Evolutionary conservation across 1,140 invertebrate species (phyloP).

Genomic region (Ganaspis sp.): DNA sequence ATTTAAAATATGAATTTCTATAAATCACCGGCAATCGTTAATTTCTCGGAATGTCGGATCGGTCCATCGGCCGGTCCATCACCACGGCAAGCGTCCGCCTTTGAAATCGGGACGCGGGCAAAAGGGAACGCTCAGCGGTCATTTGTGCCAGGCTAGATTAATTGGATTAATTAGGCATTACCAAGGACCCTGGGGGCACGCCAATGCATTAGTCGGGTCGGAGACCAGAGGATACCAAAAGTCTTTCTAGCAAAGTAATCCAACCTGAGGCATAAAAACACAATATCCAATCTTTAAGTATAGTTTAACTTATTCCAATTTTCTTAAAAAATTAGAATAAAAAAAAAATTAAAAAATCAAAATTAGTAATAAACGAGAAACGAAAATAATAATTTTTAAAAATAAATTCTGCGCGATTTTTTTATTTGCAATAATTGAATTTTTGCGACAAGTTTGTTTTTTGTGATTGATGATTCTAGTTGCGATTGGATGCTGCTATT

Average conservation of each 20-base stretch:
- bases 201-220: slow-evolving; percentile 69
- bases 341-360: too few species aligned
- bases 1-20: slow-evolving; percentile 76
- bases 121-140: slow-evolving; percentile 63
- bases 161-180: slow-evolving; percentile 77
- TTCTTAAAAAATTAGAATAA: too few species aligned
- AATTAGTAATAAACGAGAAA: too few species aligned
- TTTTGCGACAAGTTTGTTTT: too few species aligned
- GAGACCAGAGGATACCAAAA: slow-evolving; percentile 30
- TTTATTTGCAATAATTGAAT: too few species aligned
- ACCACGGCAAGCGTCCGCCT: slow-evolving; percentile 57
- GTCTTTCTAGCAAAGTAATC: slow-evolving; percentile 1
- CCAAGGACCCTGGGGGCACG: slow-evolving; percentile 66
- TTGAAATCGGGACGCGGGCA: slow-evolving; percentile 46
- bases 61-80: slow-evolving; percentile 69
- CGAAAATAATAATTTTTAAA: too few species aligned
- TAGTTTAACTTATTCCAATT: too few species aligned
- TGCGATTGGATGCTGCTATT: too few species aligned
- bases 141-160: slow-evolving; percentile 75
- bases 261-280: too few species aligned
- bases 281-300: too few species aligned
- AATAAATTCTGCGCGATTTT: too few species aligned
- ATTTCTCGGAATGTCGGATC: slow-evolving; percentile 76
- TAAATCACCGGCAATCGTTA: slow-evolving; percentile 76
- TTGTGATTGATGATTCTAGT: too few species aligned